phyloP scores from a whole-genome alignment of 2,888 invertebrate species.

The Cyaniris semiargus region DNA sequence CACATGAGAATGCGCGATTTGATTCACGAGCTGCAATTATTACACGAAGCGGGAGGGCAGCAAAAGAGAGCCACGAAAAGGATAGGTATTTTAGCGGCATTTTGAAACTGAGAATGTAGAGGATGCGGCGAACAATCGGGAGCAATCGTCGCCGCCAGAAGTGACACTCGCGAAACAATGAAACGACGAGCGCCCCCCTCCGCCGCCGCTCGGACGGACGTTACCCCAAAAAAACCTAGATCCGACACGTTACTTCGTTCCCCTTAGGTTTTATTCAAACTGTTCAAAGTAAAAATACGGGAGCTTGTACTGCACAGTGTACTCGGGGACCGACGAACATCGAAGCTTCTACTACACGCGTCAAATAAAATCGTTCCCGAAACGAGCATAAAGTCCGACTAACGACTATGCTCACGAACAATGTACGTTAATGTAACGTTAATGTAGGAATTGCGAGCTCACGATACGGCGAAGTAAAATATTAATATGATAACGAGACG shows the following conservation, averaged over 20 bases:
- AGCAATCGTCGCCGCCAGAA: neutral
- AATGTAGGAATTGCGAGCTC: neutral
- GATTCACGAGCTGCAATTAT: constrained; percentile 23
- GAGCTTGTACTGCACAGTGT: neutral
- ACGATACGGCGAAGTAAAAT: neutral
- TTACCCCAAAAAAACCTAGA: neutral
- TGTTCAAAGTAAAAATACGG: neutral
- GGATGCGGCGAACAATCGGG: constrained; percentile 5
- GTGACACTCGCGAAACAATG: constrained; percentile 10
- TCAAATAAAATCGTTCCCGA: neutral
- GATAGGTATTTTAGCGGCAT: neutral
- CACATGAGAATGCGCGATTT: neutral
- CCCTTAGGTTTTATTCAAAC: neutral
- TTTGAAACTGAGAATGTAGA: neutral
- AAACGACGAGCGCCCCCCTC: neutral
- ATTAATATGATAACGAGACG: neutral
- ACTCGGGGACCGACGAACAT: neutral
- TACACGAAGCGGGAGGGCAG: neutral
- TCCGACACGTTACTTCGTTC: neutral
- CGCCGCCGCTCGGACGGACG: neutral
- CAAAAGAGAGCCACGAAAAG: neutral
- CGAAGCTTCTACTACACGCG: neutral
- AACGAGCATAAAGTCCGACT: neutral
- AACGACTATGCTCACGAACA: neutral
- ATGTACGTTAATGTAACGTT: neutral